Evolutionary conservation across 2,797 vertebrate species (phyloP), one percentile per base, ranked within the genome.

Genomic region (Ambastaia sidthimunki): DNA sequence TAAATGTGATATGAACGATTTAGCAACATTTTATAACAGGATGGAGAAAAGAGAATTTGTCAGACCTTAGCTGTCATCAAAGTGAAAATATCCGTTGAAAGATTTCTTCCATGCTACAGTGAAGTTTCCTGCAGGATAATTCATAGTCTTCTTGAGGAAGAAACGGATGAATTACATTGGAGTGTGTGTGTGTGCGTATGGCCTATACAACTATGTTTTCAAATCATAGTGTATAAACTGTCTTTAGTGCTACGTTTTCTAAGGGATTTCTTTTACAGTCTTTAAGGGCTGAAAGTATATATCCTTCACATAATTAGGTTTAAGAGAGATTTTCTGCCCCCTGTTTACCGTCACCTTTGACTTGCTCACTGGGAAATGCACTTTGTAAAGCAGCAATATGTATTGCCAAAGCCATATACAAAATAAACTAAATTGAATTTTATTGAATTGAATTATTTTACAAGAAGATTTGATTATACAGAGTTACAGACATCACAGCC

Each of bases 21-120:
- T 31, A 31, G 4, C 31, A 68, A 80, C 69, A 48, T 67, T 71
- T 76, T 68, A 63, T 67, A 71, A 78, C 63, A 65, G 63, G 50
- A 37, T 67, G 67, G 37, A 55, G 78, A 80, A 80, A 71, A 50
- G 67, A 52, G 34, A 34, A 80, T 66, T 67, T 34, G 4, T 52
- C 41, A 59, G 48, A 44, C 69, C 55, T 31, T 4, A 79, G 57
- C 72, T 76, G 37, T 74, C 79, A 63, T 18, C 31, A 72, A 47
- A 55, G 69, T 60, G 34, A 23, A 47, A 65, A 37, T 55, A 74
- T 50, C 63, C 37, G 41, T 54, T 65, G 44, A 16, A 28, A 19
- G 60, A 74, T 70, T 44, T 73, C 66, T 69, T 57, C 62, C n/a
- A 41, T 63, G 48, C 74, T 48, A 9, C 15, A 52, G 71, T 31